These are phyloP conservation scores for Dolichomitus sp. DNA, from an alignment of 2,888 invertebrate genomes.

Conservation along the genomic window DNA sequence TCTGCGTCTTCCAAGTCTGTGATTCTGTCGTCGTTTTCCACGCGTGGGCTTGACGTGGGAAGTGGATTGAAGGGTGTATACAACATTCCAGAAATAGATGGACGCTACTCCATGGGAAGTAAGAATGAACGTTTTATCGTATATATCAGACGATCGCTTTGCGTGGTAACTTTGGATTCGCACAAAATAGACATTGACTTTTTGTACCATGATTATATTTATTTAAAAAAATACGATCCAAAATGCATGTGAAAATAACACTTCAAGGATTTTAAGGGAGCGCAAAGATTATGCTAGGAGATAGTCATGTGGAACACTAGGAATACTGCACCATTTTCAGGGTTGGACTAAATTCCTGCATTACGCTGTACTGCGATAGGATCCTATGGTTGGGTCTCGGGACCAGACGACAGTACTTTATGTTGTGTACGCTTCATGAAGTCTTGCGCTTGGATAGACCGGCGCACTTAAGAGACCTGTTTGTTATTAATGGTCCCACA, in stretches of 20 bases:
- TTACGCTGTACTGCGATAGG: too few relatives aligned
- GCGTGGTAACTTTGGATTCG: background rate
- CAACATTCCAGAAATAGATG: constrained; percentile 42
- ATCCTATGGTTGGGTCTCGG: too few relatives aligned
- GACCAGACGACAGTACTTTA: background rate
- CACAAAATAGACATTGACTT: background rate
- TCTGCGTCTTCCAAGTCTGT: background rate
- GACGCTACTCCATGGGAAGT: background rate
- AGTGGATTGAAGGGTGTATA: constrained; percentile 18
- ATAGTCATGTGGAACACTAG: too few relatives aligned
- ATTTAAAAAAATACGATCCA: background rate
- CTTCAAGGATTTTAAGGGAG: too few relatives aligned
- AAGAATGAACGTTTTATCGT: constrained; percentile 4
- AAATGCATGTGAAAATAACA: too few relatives aligned
- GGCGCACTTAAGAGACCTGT: too few relatives aligned
- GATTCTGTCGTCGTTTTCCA: background rate
- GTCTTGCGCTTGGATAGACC: too few relatives aligned
- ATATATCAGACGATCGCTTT: background rate
- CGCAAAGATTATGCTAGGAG: too few relatives aligned
- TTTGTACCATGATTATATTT: background rate
- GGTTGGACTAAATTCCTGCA: too few relatives aligned
- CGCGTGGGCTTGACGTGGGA: constrained; percentile 16
- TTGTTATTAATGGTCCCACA: too few relatives aligned
- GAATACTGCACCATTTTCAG: too few relatives aligned
- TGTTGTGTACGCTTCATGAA: too few relatives aligned